phyloP scores from a whole-genome alignment of 2,113 vertebrate genomes.

The Machaerirhynchus nigripectus region DNA sequence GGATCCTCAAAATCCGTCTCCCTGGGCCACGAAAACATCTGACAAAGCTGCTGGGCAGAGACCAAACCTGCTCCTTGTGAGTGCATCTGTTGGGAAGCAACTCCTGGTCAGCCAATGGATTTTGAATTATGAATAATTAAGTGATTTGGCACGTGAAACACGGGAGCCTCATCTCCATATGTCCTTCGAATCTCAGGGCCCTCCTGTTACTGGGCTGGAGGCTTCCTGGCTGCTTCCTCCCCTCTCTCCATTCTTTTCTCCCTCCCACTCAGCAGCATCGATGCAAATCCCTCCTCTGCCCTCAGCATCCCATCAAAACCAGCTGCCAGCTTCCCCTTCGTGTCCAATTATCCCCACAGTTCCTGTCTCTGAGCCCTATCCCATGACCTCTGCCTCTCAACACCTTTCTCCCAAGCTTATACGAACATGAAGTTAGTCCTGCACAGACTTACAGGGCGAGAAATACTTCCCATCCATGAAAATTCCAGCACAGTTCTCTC shows the following conservation, averaged over 20 bases:
- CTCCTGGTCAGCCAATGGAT: background rate
- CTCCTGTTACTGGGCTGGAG: background rate
- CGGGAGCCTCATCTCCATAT: background rate
- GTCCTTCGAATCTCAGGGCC: too few relatives aligned
- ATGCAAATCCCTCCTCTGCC: background rate
- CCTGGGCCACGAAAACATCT: background rate
- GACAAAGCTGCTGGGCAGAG: fast-evolving
- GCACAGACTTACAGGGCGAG: background rate
- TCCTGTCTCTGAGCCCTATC: background rate
- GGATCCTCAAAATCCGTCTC: background rate
- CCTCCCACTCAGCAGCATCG: fast-evolving
- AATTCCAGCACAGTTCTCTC: background rate
- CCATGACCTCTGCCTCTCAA: fast-evolving
- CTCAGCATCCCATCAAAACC: background rate
- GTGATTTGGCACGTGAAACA: background rate
- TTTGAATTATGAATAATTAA: background rate
- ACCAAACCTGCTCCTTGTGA: background rate
- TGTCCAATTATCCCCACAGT: background rate
- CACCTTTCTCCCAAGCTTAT: background rate
- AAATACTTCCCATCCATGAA: background rate
- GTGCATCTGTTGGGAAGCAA: background rate
- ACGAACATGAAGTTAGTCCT: background rate
- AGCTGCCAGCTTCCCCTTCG: background rate
- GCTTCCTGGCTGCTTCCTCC: background rate
- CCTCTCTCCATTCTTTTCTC: background rate